Conservation (phyloP, 2,113 vertebrate species). For the Murina feae region DNA sequence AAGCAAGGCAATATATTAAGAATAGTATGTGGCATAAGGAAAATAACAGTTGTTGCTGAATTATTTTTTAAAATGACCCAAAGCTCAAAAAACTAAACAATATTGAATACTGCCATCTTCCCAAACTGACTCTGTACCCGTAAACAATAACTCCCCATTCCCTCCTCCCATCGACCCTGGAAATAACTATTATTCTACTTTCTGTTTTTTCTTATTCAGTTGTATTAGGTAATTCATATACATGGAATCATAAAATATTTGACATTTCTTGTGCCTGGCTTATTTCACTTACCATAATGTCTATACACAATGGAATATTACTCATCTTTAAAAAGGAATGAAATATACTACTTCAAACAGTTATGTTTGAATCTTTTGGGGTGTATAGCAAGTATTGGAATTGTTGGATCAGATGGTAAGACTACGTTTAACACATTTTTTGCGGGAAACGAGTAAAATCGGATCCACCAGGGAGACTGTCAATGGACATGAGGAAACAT, state of each 20-base stretch:
- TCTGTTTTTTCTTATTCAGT: neutral
- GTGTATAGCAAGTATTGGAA: neutral
- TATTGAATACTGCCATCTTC: neutral
- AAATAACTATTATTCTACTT: neutral
- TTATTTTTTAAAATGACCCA: neutral
- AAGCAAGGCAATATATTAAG: neutral
- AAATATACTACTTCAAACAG: too few species aligned
- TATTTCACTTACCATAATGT: neutral
- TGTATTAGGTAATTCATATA: neutral
- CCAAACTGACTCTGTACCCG: neutral
- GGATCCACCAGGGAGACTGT: too few species aligned
- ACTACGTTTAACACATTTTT: too few species aligned
- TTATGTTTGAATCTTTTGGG: neutral
- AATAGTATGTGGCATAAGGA: neutral
- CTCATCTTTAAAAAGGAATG: too few species aligned
- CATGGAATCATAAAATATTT: neutral
- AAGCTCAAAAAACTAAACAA: neutral
- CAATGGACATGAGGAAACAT: too few species aligned
- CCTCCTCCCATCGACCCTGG: neutral
- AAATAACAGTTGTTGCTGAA: neutral
- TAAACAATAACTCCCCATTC: neutral
- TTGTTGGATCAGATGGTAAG: neutral
- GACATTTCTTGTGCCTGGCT: neutral
- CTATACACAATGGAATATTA: neutral
- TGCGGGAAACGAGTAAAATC: too few species aligned